Percentiles rank a stretch among this genome's conserved stretches.
phyloP scores from a whole-genome alignment of 2,113 vertebrate genomes.

The Motacilla tschutschensis region DNA sequence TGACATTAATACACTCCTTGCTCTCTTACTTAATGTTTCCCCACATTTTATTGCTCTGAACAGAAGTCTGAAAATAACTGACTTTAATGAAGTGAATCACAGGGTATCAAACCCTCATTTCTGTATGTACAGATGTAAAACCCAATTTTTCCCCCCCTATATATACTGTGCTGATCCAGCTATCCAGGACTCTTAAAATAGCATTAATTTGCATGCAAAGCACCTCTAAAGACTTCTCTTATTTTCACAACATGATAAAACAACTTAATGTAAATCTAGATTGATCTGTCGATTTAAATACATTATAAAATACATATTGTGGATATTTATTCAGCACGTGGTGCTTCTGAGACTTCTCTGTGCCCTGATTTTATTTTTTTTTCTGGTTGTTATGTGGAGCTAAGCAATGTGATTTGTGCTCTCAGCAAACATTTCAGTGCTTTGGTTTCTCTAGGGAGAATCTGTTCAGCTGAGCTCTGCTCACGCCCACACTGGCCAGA shows the following conservation, averaged over 20 bases:
- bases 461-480: not conserved
- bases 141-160: not conserved
- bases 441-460: not conserved
- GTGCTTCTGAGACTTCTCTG: not conserved
- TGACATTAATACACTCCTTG: not conserved
- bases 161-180: not conserved
- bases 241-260: not conserved
- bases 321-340: not conserved
- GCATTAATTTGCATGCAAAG: not conserved
- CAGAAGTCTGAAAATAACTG: not conserved
- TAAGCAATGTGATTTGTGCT: not conserved
- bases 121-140: not conserved
- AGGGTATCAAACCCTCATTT: not conserved
- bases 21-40: not conserved
- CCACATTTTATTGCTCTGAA: not conserved
- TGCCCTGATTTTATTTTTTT: not conserved
- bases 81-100: not conserved
- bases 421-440: not conserved
- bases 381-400: not conserved
- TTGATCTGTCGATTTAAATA: not conserved
- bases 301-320: not conserved
- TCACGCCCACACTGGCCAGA: not conserved
- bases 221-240: not conserved
- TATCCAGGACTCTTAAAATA: not conserved
- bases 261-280: not conserved